Base-by-base conservation (phyloP, 2,797 vertebrate species). In the Spizella passerina region DNA sequence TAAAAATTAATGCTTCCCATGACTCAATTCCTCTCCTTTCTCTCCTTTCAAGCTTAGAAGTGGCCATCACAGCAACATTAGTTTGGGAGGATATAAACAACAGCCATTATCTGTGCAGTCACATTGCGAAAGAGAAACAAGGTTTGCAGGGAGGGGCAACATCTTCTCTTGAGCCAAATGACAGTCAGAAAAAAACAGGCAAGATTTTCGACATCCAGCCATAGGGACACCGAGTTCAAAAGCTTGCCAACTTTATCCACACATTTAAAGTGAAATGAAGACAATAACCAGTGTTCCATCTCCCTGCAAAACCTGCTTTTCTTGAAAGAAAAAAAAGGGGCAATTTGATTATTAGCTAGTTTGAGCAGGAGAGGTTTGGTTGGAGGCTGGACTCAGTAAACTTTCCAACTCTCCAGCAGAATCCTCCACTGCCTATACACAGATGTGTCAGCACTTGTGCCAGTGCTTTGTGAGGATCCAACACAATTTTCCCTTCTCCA, bases 41-140 rank as follows among this genome's bases (percentile, higher is more conserved):
- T 81, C 18, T 78, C 47, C 68, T 88, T 72, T 72, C 65, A 78
- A 72, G 36, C 63, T 86, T 66, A 52, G 72, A 72, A n/a, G 70
- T 23, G 66, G 75, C 68, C 71, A 44, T 82, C 86, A 65, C 18
- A 61, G 61, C 70, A 15, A 4, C 47, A 16, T 69, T 78, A 72
- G 59, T 86, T 82, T 81, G 72, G 53, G 83, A 92, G 70, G 77
- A 39, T 84, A 79, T 72, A 93, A 92, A 93, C 84, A 88, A 69
- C 55, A 65, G 34, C 64, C 84, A 57, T 92, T 87, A 87, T 83
- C 84, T 69, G 53, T 57, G 52, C 75, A 77, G 89, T 61, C 61
- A 27, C 44, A 71, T 7, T 50, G 41, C 0, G 0, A 27, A 77
- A 78, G 46, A 92, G 71, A 82, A 96, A 80, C 69, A 53, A 73